Base-by-base conservation (phyloP, 2,797 vertebrate species). In the Brachyalestes nurse region DNA sequence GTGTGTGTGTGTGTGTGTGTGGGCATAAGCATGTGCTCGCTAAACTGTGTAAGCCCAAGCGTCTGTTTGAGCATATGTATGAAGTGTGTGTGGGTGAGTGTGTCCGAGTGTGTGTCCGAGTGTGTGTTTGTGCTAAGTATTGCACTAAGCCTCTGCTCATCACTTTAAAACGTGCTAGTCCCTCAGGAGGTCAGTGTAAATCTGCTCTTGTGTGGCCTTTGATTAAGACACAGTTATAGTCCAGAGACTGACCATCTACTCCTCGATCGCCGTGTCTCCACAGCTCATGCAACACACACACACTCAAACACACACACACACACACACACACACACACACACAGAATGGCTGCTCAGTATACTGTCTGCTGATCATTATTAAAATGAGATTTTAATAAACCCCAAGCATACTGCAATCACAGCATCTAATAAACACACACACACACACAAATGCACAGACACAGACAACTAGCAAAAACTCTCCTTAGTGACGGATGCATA, bases 131-230 rank as follows among this genome's bases (percentile, higher is more conserved):
- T 66, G 9, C 53, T 55, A 77, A 62, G 72, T 40, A 57, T 72
- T 65, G 58, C 79, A 58, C 58, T 77, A 77, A 77, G 67, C 69
- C 67, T 65, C 70, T 72, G 60, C 23, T 82, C 67, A 72, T 72
- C 69, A 47, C 58, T 82, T 77, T 82, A 77, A 72, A 77, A 42
- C 23, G 66, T 49, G 74, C 73, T 71, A 28, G 23, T 72, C 80
- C 60, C 74, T 40, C 58, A 72, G 69, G 75, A 82, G 66, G 67
- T 58, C 67, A 55, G 60, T 45, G 66, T 65, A 72, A 77, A 82
- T 77, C 80, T 77, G 74, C 67, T 82, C 70, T 72, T 14, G 67
- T 72, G 38, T 77, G 75, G 67, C 80, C 69, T 77, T 82, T 82
- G 74, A 82, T 82, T 82, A 82, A 77, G 42, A 69, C 71, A 55